Conservation (phyloP, 2,113 vertebrate species). For the Python bivittatus region DNA sequence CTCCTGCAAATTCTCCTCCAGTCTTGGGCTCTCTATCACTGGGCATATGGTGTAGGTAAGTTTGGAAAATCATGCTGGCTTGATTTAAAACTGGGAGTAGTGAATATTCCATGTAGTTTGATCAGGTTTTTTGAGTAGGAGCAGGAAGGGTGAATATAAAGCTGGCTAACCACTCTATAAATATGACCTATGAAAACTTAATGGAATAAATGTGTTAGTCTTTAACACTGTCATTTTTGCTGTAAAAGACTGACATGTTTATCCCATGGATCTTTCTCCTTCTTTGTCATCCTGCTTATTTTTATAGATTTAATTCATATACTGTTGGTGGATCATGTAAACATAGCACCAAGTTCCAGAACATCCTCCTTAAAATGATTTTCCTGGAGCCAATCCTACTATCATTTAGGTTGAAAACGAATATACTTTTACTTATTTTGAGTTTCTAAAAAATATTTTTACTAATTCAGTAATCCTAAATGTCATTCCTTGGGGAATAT, state of each 20-base stretch:
- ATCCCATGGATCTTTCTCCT: not conserved
- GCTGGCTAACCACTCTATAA: not conserved
- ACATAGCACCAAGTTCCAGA: not conserved
- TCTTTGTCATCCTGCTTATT: not conserved
- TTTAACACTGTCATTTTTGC: not conserved
- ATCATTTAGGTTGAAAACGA: not conserved
- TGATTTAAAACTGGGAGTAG: not conserved
- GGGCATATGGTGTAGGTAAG: conserved; percentile 39
- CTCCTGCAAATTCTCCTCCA: conserved; percentile 52
- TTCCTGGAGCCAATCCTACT: not conserved
- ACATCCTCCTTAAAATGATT: not conserved
- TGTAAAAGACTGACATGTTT: not conserved
- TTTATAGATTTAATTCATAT: not conserved
- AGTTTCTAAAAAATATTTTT: not conserved
- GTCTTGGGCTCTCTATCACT: conserved; percentile 21
- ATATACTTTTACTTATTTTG: not conserved
- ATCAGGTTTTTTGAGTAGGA: not conserved
- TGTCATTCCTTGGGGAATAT: not conserved
- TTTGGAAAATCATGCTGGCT: not conserved
- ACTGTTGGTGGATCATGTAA: not conserved
- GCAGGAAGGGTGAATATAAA: not conserved
- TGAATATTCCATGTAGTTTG: not conserved
- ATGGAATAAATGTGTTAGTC: not conserved
- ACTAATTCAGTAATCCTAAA: not conserved
- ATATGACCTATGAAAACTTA: not conserved